These are phyloP conservation scores for Notodonta dromedarius DNA, from an alignment of 2,888 invertebrate genomes.

Conservation along the genomic window DNA sequence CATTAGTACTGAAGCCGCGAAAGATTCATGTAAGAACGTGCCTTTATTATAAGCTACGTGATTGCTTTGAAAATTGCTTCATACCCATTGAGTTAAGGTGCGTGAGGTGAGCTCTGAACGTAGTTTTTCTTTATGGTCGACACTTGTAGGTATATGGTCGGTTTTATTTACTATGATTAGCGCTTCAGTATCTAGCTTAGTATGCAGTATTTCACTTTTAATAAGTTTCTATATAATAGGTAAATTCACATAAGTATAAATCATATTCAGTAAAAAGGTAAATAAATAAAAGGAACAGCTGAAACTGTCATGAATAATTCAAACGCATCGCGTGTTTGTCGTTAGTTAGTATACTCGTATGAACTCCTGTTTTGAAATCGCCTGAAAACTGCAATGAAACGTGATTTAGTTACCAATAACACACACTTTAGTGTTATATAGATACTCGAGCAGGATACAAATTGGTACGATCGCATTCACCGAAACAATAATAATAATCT, in stretches of 20 bases:
- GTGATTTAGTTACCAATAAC: conserved; percentile 45
- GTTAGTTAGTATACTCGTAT: conserved; percentile 45
- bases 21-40: conserved; percentile 79
- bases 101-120: background rate
- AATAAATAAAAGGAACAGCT: conserved; percentile 44
- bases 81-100: conserved; percentile 39
- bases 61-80: conserved; percentile 73
- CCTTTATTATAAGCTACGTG: conserved; percentile 77
- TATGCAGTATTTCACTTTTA: no score
- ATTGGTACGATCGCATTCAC: conserved; percentile 11
- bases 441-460: conserved; percentile 1
- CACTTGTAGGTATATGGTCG: no score
- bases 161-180: no score
- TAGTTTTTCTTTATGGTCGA: background rate
- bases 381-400: conserved; percentile 51
- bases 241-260: background rate
- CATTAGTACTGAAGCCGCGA: conserved; percentile 75
- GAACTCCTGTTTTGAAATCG: conserved; percentile 46
- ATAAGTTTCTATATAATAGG: no score
- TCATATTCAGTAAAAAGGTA: conserved; percentile 7
- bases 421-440: conserved; percentile 31
- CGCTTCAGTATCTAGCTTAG: no score
- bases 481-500: conserved; percentile 12
- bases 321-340: conserved; percentile 53
- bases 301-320: conserved; percentile 56